A percentile compares a stretch with the other conserved stretches of the same genome.
phyloP scores from a whole-genome alignment of 1,140 invertebrate species.

The Gryon sp. region DNA sequence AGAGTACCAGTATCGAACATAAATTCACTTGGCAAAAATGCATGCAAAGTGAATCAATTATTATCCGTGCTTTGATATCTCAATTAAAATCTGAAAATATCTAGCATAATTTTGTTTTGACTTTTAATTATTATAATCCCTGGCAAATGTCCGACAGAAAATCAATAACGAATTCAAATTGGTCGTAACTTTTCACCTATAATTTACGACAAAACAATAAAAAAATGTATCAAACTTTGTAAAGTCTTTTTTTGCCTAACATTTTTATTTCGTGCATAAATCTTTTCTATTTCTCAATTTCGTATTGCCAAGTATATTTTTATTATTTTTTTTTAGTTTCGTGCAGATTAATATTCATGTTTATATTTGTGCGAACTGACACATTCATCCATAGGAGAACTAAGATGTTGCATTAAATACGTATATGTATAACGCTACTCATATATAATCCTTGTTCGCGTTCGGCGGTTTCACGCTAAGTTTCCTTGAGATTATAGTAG shows the following conservation, averaged over 20 bases:
- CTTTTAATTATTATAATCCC: constrained; percentile 5
- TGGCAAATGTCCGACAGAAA: not conserved
- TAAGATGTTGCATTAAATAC: constrained; percentile 19
- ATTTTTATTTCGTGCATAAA: too few species aligned
- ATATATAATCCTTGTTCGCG: constrained; percentile 47
- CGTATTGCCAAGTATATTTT: too few species aligned
- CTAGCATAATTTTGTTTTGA: not conserved
- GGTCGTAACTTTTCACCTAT: too few species aligned
- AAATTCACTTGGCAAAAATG: constrained; percentile 29
- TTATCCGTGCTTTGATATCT: constrained; percentile 15
- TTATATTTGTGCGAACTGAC: not conserved
- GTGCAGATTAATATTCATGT: not conserved
- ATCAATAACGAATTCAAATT: constrained; percentile 3
- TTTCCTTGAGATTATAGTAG: constrained; percentile 69
- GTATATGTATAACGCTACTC: constrained; percentile 37
- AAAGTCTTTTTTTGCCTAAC: too few species aligned
- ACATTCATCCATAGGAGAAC: constrained; percentile 22
- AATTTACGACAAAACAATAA: too few species aligned
- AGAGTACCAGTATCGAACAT: constrained; percentile 3
- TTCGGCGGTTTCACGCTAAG: constrained; percentile 63
- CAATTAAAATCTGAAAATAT: constrained; percentile 27
- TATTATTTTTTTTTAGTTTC: too few species aligned
- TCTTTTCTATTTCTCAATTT: too few species aligned
- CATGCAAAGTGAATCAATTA: constrained; percentile 26
- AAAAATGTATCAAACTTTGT: too few species aligned